Base-by-base conservation (phyloP, 2,888 invertebrate genomes). In the Epistrophe eligans region DNA sequence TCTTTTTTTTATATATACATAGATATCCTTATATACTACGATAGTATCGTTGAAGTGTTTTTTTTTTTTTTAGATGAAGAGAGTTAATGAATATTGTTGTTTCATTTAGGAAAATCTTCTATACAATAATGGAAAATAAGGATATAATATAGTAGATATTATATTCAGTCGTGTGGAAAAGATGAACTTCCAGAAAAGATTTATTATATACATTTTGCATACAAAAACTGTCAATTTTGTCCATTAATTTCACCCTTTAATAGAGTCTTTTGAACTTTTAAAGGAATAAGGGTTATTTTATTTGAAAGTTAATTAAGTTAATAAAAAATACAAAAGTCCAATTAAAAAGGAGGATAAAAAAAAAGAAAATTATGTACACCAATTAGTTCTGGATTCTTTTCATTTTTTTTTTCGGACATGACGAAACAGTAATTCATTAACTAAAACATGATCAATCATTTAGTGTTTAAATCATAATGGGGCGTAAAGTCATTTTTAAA, bases 61-160 rank as follows among this genome's bases (percentile, higher is more conserved):
- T 66, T 48, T 48, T 35, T 17, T 7, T 4, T n/a, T n/a, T 5
- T 7, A 17, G 35, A 50, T 67, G 67, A 67, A 67, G 67, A 50
- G 67, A 67, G 19, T 67, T 67, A 67, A 67, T 67, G 67, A 50
- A 38, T 38, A 50, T 50, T 66, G 32, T 66, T 50, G 50, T 50
- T 67, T 67, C 19, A 50, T 24, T 17, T 35, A 4, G 4, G 35
- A 35, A 50, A 38, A 35, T 13, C 48, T 50, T 8, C 1, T 19
- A 17, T 7, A 24, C 24, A 24, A 24, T 66, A 66, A 66, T 17
- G 13, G 13, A 2, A 13, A 24, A 17, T 6, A 38, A n/a, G n/a
- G 38, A 40, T 7, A 35, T 19, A 11, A 13, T 19, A 4, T 15
- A 24, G 15, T n/a, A 9, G 6, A 15, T 43, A n/a, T 24, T 15